Base-by-base conservation (phyloP, 2,113 vertebrate species). In the Gavia stellata region DNA sequence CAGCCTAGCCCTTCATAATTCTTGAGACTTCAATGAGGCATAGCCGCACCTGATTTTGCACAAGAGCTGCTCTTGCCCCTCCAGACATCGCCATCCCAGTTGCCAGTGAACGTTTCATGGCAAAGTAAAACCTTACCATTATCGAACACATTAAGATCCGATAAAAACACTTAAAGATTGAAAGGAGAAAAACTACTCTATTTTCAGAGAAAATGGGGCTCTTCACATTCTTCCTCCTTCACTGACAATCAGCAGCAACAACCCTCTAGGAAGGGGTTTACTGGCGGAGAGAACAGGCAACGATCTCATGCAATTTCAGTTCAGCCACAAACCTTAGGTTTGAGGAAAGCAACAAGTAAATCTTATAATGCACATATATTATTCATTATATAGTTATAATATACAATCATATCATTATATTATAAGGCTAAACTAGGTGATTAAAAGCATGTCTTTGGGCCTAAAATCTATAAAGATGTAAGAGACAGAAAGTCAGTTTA, bases 61-160 rank as follows among this genome's bases (percentile, higher is more conserved):
- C 56, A 40, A 86, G 67, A 56, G 80, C 82, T 19, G 94, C 92
- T 83, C 55, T 53, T 65, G 91, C 80, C 19, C 79, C 88, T 65
- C 92, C 94, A 52, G 88, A 73, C 65, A 81, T 84, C n/a, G 63
- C 81, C 49, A 77, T 70, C 42, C 90, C 85, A n/a, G 92, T 83
- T 58, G 82, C 88, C 77, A 92, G 92, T 12, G 92, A 90, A 58
- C 21, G 36, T n/a, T 83, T 77, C 6, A 14, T 78, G 25, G 79
- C 93, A 73, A 95, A 96, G n/a, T 94, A 94, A 90, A 93, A 92
- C 70, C 80, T 94, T 53, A 79, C 86, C 77, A 78, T 86, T 72
- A 94, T 83, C 17, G 31, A 49, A 42, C 92, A 53, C 96, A 80
- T 47, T 33, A 53, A 59, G 58, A 67, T 72, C 71, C 80, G 36